Conservation (phyloP, 92 coral and sea anemone genomes). For the Phenganax subtilis region DNA sequence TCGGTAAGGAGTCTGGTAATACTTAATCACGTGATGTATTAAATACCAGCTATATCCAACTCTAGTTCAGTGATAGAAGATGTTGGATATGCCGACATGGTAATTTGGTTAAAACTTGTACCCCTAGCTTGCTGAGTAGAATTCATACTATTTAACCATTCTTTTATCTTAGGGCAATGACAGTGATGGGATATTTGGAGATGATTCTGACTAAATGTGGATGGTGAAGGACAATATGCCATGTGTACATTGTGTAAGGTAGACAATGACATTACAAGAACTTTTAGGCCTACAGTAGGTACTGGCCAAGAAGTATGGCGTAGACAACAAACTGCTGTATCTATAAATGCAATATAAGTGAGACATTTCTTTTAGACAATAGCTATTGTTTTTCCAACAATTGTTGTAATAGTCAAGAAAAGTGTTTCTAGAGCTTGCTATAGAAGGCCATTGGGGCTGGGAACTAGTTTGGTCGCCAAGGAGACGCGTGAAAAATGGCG, state of each 20-base stretch:
- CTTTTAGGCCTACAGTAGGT: too few species aligned
- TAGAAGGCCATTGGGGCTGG: not conserved
- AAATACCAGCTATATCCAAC: too few species aligned
- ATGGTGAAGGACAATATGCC: not conserved
- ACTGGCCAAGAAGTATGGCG: too few species aligned
- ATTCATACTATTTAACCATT: not conserved
- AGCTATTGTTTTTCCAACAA: not conserved
- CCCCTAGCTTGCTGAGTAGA: not conserved
- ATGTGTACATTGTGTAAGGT: too few species aligned
- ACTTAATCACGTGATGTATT: too few species aligned
- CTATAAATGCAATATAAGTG: too few species aligned
- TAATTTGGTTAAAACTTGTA: not conserved
- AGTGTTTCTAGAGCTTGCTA: not conserved
- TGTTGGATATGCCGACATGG: not conserved
- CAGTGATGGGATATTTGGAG: constrained; percentile 37
- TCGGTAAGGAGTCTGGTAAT: constrained; percentile 35
- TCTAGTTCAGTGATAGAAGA: too few species aligned
- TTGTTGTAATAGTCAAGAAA: too few species aligned
- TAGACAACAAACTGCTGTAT: too few species aligned
- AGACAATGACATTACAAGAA: too few species aligned
- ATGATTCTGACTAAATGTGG: constrained; percentile 34
- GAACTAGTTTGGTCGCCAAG: constrained; percentile 55
- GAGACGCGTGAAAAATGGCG: constrained; percentile 69
- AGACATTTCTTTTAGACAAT: too few species aligned
- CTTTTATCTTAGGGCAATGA: constrained; percentile 16